Evolutionary conservation across 1,140 invertebrate species (phyloP).

Genomic region (Plodia interpunctella): DNA sequence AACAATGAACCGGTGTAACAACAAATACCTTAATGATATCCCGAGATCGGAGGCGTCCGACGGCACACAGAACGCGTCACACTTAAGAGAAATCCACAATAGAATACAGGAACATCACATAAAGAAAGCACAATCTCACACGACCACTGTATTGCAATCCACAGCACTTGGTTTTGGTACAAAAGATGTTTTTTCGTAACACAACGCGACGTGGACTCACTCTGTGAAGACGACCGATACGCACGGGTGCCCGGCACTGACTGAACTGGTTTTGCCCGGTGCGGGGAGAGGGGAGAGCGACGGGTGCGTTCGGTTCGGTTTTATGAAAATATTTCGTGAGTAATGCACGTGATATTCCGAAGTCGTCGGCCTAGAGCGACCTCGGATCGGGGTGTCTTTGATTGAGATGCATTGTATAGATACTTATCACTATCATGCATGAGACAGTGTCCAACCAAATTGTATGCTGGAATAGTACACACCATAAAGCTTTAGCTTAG

Average conservation of each 20-base stretch:
- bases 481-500: too few species aligned
- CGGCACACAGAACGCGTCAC: constrained; percentile 54
- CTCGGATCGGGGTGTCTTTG: constrained; percentile 45
- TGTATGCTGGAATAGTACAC: too few species aligned
- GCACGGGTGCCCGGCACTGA: constrained; percentile 65
- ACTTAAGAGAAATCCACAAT: constrained; percentile 69
- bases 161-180: constrained; percentile 64
- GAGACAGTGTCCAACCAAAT: too few species aligned
- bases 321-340: constrained; percentile 77
- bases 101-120: constrained; percentile 66
- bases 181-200: constrained; percentile 70
- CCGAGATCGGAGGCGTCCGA: constrained; percentile 68
- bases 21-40: constrained; percentile 77
- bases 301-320: constrained; percentile 70
- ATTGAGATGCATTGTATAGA: constrained; percentile 51
- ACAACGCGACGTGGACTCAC: constrained; percentile 42
- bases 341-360: constrained; percentile 74
- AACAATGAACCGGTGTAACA: constrained; percentile 74
- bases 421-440: constrained; percentile 13
- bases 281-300: constrained; percentile 40
- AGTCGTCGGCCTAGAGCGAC: constrained; percentile 68
- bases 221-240: constrained; percentile 47
- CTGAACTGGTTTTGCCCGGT: constrained; percentile 71
- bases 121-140: constrained; percentile 65
- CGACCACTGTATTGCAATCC: constrained; percentile 55